phyloP scores from a whole-genome alignment of 2,888 invertebrate genomes.

The Ferdinandea cuprea region DNA sequence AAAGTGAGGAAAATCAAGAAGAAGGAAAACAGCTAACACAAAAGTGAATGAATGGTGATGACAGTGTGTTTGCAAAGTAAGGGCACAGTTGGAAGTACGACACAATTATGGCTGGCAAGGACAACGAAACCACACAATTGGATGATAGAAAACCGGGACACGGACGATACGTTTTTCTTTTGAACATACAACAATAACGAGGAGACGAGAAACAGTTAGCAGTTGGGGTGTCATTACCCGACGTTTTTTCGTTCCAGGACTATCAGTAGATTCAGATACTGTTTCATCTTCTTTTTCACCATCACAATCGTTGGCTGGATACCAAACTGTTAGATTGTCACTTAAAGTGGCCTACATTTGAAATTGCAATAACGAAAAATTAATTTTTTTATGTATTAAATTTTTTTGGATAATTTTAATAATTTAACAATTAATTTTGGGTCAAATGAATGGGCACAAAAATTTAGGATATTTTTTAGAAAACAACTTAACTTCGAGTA shows the following conservation, averaged over 20 bases:
- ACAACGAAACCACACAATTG: not conserved
- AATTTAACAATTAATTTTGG: too few species aligned
- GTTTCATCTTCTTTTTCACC: conserved; percentile 15
- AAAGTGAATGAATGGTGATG: not conserved
- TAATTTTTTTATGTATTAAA: not conserved
- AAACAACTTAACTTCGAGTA: too few species aligned
- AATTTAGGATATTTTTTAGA: too few species aligned
- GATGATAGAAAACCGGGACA: conserved; percentile 6
- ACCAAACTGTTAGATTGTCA: conserved; percentile 42
- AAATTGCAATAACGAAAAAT: too few species aligned
- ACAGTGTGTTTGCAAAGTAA: conserved; percentile 43
- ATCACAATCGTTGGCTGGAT: conserved; percentile 21
- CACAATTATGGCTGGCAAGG: not conserved
- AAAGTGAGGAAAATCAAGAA: not conserved
- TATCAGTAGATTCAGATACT: conserved; percentile 3
- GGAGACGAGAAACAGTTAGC: not conserved
- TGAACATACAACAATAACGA: not conserved
- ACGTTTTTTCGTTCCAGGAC: conserved; percentile 14
- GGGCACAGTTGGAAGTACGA: not conserved
- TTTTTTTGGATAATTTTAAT: not conserved
- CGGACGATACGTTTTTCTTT: not conserved
- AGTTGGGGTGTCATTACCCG: conserved; percentile 31
- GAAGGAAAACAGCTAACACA: not conserved
- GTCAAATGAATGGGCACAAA: too few species aligned
- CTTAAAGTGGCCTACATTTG: conserved; percentile 42